Base-by-base conservation (phyloP, 2,888 invertebrate species). In the Flabesymbios commensalis region DNA sequence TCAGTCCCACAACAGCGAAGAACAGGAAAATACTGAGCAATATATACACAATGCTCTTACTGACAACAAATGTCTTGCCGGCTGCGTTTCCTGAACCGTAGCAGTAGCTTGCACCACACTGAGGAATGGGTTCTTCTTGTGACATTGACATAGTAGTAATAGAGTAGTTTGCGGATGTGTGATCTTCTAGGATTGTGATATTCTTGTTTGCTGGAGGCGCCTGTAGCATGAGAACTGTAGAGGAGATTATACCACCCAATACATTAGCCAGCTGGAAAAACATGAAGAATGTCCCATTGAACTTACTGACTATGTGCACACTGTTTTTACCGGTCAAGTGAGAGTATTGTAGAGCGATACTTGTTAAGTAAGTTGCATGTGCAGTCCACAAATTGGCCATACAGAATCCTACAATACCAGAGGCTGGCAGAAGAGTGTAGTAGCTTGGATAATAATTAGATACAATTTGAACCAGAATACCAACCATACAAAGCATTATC, bases 281-380 rank as follows among this genome's bases (percentile, higher is more conserved):
- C 42, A 78, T 67, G 59, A 75, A 78, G 59, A 78, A 77, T 31
- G 78, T 71, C 3, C 80, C 79, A 64, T 78, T 78, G 65, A 75
- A 80, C 41, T 70, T 73, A 51, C 74, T 74, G 33, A 77, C 71
- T 1, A 76, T 72, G 49, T 70, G 60, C 17, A 71, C 71, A 3
- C 74, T 59, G 19, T 64, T 61, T 51, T 77, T 67, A 19, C 67
- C 68, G 36, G 72, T 73, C 54, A 69, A 67, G 4, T 66, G 54
- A 0, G 78, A 72, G 59, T 75, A 75, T 22, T 74, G 71, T 3
- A 71, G 57, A 1, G 78, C 75, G 4, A 79, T 69, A 55, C 74
- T 76, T 3, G 78, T 75, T 10, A 79, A 66, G 63, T 81, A 80
- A 0, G 79, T 79, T 29, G 75, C 76, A 49, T 78, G 72, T 3